Percentiles rank a stretch among this genome's conserved stretches.
Evolutionary conservation across 2,888 invertebrate genomes (phyloP).

Genomic region (Zeuzera pyrina): DNA sequence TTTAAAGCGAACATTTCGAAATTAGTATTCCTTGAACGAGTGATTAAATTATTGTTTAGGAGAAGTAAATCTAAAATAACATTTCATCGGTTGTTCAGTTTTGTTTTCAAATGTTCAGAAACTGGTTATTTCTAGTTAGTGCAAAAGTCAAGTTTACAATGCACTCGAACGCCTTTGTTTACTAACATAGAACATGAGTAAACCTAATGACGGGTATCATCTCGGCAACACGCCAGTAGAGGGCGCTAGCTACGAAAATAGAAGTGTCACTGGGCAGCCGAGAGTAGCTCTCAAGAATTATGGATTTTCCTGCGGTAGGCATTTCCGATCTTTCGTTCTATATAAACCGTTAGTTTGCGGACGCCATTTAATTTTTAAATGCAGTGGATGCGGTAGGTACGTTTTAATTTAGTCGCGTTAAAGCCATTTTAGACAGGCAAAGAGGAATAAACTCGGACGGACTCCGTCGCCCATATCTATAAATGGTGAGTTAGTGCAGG

Average conservation of each 20-base stretch:
- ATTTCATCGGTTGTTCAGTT: too few relatives aligned
- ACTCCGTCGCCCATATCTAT: slow-evolving; percentile 37
- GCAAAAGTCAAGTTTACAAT: slow-evolving; percentile 2
- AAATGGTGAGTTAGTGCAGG: slow-evolving; percentile 20
- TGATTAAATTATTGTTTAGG: too few relatives aligned
- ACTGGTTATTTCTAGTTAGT: background rate
- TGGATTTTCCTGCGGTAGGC: slow-evolving; percentile 36
- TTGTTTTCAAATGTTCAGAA: too few relatives aligned
- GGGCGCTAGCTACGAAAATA: slow-evolving; percentile 59
- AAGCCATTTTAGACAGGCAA: slow-evolving; percentile 12
- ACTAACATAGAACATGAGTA: slow-evolving; percentile 66
- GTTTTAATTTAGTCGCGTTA: slow-evolving; percentile 21
- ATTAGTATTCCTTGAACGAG: too few relatives aligned
- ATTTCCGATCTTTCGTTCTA: slow-evolving; percentile 55
- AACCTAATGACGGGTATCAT: slow-evolving; percentile 34
- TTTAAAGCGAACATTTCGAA: too few relatives aligned
- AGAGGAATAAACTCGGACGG: slow-evolving; percentile 28
- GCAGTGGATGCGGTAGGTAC: slow-evolving; percentile 12
- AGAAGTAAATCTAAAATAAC: too few relatives aligned
- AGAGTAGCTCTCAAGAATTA: slow-evolving; percentile 32
- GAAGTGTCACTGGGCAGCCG: slow-evolving; percentile 44
- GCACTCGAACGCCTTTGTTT: slow-evolving; percentile 42
- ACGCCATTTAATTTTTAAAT: slow-evolving; percentile 5
- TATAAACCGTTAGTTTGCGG: slow-evolving; percentile 17
- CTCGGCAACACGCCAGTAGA: slow-evolving; percentile 68